phyloP scores from a whole-genome alignment of 2,113 vertebrate genomes.

The Microtus oregoni region DNA sequence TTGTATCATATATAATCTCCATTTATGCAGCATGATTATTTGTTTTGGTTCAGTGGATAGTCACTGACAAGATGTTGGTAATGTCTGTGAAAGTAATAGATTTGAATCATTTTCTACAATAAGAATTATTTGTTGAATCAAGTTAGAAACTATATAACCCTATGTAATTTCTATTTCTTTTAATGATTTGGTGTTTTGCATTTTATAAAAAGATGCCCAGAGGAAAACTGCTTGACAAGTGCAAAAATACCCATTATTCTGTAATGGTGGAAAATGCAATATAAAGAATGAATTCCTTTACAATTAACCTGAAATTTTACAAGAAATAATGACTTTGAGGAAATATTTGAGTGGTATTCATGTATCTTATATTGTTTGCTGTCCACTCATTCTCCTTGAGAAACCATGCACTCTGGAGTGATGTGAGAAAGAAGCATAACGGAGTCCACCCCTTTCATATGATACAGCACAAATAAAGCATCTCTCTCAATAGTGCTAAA shows the following conservation, averaged over 20 bases:
- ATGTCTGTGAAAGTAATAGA: background rate
- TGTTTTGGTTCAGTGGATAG: background rate
- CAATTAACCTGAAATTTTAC: background rate
- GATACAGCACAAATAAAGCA: background rate
- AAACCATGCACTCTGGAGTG: accelerated
- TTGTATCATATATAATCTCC: conserved; percentile 46
- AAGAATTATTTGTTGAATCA: conserved; percentile 22
- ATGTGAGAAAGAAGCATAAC: background rate
- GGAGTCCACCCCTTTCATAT: background rate
- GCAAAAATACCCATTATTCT: background rate
- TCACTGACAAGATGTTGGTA: background rate
- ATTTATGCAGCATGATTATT: background rate
- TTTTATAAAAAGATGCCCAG: background rate
- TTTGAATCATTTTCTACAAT: conserved; percentile 28
- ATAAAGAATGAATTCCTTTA: background rate
- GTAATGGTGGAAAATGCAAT: background rate
- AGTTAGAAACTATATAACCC: background rate
- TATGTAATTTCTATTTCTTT: background rate
- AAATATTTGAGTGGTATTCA: background rate
- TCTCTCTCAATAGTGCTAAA: background rate
- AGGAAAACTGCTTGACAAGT: background rate
- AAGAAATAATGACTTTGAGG: background rate
- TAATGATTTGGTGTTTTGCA: background rate
- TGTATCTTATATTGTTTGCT: background rate
- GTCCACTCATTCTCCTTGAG: background rate